Evolutionary conservation across 2,888 invertebrate species (phyloP), one percentile per base, ranked within the genome.

Genomic region (Clanis bilineata): DNA sequence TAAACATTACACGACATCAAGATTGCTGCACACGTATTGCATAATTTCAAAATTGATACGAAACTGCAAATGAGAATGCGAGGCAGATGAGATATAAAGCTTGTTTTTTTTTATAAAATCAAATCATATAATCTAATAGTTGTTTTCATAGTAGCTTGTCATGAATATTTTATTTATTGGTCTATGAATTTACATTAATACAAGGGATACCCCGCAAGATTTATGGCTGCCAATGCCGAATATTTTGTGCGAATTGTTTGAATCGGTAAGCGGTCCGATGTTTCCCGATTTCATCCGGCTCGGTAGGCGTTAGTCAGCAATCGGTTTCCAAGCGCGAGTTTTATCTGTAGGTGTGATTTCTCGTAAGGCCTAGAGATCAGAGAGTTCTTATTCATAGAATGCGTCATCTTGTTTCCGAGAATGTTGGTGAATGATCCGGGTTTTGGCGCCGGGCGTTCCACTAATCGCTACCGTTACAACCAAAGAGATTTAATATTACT

Each of bases 231-330:
- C 9, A 39, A 56, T 36, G 45, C 39, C 9, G 23, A 56, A 51
- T 51, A 25, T 51, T 36, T 45, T 28, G 21, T 47, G n/a, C n/a
- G 28, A 45, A 25, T 23, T 23, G 56, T 47, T 36, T 3, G 47
- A 21, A 25, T 56, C 56, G 43, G 18, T 38, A 25, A 28, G 22
- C 59, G 41, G 44, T 25, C 12, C 9, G 32, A 9, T 39, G 44
- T 41, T 36, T 45, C 18, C 39, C 47, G 44, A 47, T 36, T 45
- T 25, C 39, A 25, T 57, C 15, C 45, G 39, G 28, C 56, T 28
- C 41, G 45, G 51, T 51, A 41, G 18, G 23, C 39, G 32, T 54
- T 57, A 41, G 28, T 57, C 60, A 57, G 41, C 56, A 47, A 45
- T 59, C 56, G 23, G 32, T 25, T 47, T 23, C 38, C 56, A 43